These are phyloP conservation scores for Hypsopygia costalis DNA, from an alignment of 2,888 invertebrate species.

Conservation along the genomic window DNA sequence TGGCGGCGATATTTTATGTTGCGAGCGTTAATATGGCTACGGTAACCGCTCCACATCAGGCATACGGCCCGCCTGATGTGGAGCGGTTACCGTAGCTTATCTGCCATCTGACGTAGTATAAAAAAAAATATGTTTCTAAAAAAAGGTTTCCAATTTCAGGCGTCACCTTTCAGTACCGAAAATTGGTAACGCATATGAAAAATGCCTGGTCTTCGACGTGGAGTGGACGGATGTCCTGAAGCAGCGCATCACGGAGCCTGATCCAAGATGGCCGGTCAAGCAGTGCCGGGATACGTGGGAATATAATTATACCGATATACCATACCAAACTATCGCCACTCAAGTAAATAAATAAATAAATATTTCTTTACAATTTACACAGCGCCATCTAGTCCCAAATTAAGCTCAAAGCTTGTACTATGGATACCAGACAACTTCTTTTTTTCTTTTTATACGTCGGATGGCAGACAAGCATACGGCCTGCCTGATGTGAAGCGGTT, in stretches of 20 bases:
- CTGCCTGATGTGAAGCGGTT: too few relatives aligned
- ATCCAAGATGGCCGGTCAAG: slow-evolving; percentile 51
- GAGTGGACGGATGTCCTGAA: slow-evolving; percentile 49
- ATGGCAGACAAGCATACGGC: too few relatives aligned
- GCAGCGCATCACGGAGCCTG: slow-evolving; percentile 36
- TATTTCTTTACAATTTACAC: too few relatives aligned
- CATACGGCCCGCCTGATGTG: too few relatives aligned
- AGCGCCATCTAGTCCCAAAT: too few relatives aligned
- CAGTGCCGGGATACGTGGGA: slow-evolving; percentile 57
- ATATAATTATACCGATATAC: slow-evolving; percentile 63
- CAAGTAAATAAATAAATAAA: slow-evolving; percentile 40
- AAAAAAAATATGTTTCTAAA: not conserved
- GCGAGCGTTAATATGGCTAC: too few relatives aligned
- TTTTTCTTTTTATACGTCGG: too few relatives aligned
- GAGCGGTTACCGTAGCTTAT: too few relatives aligned
- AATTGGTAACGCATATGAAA: slow-evolving; percentile 36
- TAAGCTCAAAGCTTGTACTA: too few relatives aligned
- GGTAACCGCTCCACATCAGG: too few relatives aligned
- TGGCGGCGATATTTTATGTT: too few relatives aligned
- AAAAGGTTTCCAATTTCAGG: slow-evolving; percentile 31
- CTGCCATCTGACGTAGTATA: too few relatives aligned
- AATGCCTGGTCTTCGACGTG: slow-evolving; percentile 56
- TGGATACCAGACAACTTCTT: not conserved
- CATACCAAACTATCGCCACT: slow-evolving; percentile 64
- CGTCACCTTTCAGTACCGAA: slow-evolving; percentile 59